A percentile compares a stretch with the other conserved stretches of the same genome.
phyloP scores from a whole-genome alignment of 2,113 vertebrate genomes.

The Origma solitaria region DNA sequence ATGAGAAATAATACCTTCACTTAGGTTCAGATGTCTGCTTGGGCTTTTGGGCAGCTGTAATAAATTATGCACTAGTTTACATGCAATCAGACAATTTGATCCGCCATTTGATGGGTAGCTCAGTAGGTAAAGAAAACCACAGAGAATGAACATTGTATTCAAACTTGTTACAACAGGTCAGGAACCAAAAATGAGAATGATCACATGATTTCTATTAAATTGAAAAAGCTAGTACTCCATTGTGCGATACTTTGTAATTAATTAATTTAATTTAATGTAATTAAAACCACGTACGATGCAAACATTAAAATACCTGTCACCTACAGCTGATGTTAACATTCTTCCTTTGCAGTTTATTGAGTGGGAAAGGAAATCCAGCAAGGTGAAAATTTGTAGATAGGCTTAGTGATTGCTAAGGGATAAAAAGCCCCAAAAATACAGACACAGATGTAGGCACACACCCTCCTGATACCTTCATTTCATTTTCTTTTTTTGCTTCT shows the following conservation, averaged over 20 bases:
- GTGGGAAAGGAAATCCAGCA: not conserved
- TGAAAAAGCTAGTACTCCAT: not conserved
- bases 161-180: not conserved
- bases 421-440: not conserved
- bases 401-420: not conserved
- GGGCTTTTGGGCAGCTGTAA: not conserved
- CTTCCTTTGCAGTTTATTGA: not conserved
- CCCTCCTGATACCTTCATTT: not conserved
- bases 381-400: not conserved
- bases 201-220: not conserved
- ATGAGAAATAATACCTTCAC: not conserved
- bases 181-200: not conserved
- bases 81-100: conserved; percentile 20
- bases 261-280: no score
- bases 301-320: not conserved
- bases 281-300: not conserved
- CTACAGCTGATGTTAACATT: not conserved
- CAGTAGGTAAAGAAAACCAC: not conserved
- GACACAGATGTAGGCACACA: not conserved
- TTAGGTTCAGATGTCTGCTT: not conserved
- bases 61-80: conserved; percentile 23
- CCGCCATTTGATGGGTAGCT: not conserved
- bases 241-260: not conserved
- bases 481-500: not conserved
- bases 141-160: not conserved